phyloP scores from a whole-genome alignment of 2,888 invertebrate genomes.

The Temnothorax rugatulus region DNA sequence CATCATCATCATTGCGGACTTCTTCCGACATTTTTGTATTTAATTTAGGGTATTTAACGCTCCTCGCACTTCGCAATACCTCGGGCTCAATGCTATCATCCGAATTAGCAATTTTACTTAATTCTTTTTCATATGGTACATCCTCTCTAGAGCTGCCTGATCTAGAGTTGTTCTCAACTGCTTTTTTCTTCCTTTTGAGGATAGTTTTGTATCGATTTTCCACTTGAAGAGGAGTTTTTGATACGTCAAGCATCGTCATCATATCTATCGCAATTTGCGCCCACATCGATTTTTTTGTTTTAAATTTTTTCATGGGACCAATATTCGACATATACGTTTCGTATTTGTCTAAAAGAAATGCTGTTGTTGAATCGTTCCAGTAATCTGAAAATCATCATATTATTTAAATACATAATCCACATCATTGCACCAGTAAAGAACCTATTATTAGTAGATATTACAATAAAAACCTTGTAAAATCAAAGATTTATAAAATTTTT shows the following conservation, averaged over 20 bases:
- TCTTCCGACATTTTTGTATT: neutral
- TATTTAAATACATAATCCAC: no score
- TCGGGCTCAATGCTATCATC: conserved; percentile 18
- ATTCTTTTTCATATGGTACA: neutral
- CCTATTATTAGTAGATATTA: no score
- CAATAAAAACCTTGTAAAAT: no score
- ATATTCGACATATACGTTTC: no score
- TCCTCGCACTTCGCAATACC: neutral
- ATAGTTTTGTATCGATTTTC: conserved; percentile 1
- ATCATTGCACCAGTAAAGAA: no score
- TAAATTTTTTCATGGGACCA: no score
- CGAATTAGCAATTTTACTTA: neutral
- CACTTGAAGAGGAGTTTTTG: neutral
- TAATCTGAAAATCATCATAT: no score
- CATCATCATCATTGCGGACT: neutral
- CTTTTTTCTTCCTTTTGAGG: neutral
- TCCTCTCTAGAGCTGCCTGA: neutral
- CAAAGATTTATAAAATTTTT: no score
- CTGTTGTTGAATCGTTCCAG: no score
- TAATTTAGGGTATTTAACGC: neutral
- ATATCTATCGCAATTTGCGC: neutral
- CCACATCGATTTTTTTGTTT: neutral
- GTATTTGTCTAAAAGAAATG: no score
- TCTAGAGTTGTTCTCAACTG: neutral
- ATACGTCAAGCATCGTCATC: neutral